These are phyloP conservation scores for Sturmia bella DNA, from an alignment of 2,888 invertebrate species.

Conservation along the genomic window DNA sequence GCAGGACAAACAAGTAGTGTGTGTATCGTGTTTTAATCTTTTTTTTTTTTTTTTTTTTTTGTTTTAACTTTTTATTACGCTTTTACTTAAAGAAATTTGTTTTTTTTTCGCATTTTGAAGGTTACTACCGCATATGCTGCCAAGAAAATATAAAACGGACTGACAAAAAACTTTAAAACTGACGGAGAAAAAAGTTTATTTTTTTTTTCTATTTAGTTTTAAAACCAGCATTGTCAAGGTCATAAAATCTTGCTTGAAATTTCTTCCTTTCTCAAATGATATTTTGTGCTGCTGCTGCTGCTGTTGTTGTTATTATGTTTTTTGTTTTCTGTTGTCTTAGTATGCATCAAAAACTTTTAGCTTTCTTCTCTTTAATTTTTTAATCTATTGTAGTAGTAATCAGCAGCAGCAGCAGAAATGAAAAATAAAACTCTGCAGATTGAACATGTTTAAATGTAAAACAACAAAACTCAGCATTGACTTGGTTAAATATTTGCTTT, in stretches of 20 bases:
- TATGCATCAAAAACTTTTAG: slow-evolving; percentile 35
- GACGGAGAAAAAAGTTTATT: slow-evolving; percentile 17
- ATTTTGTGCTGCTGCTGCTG: not conserved
- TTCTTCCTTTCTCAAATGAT: slow-evolving; percentile 28
- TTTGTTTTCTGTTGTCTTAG: slow-evolving; percentile 14
- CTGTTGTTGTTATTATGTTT: not conserved
- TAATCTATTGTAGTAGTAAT: slow-evolving; percentile 20
- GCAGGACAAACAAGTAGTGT: too few relatives aligned
- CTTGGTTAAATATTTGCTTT: not conserved
- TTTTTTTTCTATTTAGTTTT: slow-evolving; percentile 13
- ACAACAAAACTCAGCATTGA: not conserved
- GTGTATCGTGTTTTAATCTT: too few relatives aligned
- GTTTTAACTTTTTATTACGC: not conserved
- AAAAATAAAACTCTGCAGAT: not conserved
- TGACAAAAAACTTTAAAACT: slow-evolving; percentile 25
- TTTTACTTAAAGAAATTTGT: not conserved
- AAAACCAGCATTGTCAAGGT: slow-evolving; percentile 59
- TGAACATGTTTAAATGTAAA: not conserved
- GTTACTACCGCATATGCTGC: slow-evolving; percentile 17
- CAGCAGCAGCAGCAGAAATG: not conserved
- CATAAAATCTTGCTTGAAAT: slow-evolving; percentile 39
- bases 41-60: not conserved
- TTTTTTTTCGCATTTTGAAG: slow-evolving; percentile 6
- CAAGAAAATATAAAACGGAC: slow-evolving; percentile 1
- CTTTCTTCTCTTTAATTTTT: slow-evolving; percentile 46